Percentiles rank a stretch among this genome's conserved stretches.
These are phyloP conservation scores for Druon quercuslanigerum DNA, from an alignment of 1,140 invertebrate species.

Conservation along the genomic window DNA sequence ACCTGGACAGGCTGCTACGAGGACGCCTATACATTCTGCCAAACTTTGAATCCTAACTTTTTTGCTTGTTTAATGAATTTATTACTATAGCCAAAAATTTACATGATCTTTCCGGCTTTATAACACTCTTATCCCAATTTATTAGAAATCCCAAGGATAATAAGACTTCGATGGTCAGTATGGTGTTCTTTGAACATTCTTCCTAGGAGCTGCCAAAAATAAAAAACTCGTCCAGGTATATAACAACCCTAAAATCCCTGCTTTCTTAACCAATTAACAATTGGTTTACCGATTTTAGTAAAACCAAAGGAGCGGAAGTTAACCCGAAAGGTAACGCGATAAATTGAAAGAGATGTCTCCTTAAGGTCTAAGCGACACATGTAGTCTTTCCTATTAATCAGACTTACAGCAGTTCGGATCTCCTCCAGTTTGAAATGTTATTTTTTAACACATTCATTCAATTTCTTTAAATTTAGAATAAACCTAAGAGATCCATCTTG, in stretches of 20 bases:
- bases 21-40: not conserved
- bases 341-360: conserved; percentile 27
- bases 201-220: not conserved
- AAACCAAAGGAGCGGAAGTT: conserved; percentile 2
- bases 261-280: not conserved
- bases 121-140: conserved; percentile 8
- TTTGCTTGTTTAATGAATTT: not conserved
- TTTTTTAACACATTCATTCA: too few relatives aligned
- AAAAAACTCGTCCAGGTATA: conserved; percentile 31
- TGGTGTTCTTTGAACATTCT: not conserved
- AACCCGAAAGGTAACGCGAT: conserved; percentile 16
- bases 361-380: too few relatives aligned
- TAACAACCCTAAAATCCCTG: not conserved
- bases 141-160: conserved; percentile 18
- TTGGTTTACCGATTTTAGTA: conserved; percentile 30
- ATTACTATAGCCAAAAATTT: conserved; percentile 31
- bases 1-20: conserved; percentile 18
- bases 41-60: not conserved
- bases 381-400: too few relatives aligned
- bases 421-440: too few relatives aligned
- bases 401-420: too few relatives aligned
- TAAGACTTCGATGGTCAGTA: not conserved
- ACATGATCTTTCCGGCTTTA: not conserved
- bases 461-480: too few relatives aligned
- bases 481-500: too few relatives aligned